phyloP scores from a whole-genome alignment of 2,888 invertebrate genomes.

The Drosophila fungiperda region DNA sequence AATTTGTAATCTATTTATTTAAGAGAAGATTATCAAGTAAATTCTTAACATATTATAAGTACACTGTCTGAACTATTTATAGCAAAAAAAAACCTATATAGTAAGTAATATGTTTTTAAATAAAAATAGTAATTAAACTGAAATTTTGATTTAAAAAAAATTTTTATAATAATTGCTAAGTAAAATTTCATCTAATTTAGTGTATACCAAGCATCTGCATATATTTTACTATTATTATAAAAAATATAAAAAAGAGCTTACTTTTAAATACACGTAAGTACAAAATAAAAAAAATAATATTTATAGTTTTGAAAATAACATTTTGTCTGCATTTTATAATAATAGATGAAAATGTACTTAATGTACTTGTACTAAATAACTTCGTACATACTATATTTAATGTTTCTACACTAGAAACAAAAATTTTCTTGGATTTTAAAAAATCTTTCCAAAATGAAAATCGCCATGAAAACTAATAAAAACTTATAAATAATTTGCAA shows the following conservation, averaged over 20 bases:
- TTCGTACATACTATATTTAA: background rate
- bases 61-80: no score
- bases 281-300: background rate
- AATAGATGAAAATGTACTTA: background rate
- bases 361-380: background rate
- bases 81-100: background rate
- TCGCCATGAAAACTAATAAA: background rate
- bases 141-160: background rate
- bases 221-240: background rate
- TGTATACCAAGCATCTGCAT: no score
- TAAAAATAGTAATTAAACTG: background rate
- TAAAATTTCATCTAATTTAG: no score
- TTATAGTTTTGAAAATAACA: background rate
- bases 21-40: background rate
- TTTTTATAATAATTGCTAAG: no score
- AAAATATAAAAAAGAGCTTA: background rate
- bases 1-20: background rate
- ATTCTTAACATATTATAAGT: background rate
- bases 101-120: background rate
- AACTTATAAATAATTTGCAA: background rate
- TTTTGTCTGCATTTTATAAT: background rate
- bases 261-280: background rate
- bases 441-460: background rate
- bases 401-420: background rate
- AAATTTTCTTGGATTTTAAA: background rate